Conservation (phyloP, 1,140 invertebrate species). For the Drosophila murphyi region DNA sequence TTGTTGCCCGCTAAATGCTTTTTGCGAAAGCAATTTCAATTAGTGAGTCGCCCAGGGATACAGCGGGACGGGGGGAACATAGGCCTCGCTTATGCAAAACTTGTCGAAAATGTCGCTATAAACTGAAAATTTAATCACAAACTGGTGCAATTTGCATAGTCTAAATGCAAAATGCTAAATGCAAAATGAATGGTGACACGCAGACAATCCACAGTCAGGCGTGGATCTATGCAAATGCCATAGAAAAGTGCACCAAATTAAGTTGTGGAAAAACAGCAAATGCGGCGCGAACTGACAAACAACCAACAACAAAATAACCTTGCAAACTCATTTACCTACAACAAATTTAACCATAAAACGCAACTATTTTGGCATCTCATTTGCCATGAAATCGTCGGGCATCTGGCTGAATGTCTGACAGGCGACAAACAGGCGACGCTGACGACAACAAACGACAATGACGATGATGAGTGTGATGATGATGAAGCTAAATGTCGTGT, state of each 20-base stretch:
- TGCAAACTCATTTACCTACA: conserved; percentile 75
- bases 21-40: conserved; percentile 80
- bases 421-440: conserved; percentile 63
- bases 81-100: conserved; percentile 39
- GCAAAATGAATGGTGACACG: conserved; percentile 16
- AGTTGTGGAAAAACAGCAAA: conserved; percentile 57
- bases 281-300: conserved; percentile 27
- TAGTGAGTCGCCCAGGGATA: conserved; percentile 46
- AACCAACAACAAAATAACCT: conserved; percentile 39
- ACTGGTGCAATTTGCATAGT: conserved; percentile 42
- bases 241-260: conserved; percentile 66
- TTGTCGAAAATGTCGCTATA: conserved; percentile 63
- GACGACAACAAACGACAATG: conserved; percentile 21
- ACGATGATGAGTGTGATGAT: conserved; percentile 6
- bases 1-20: conserved; percentile 60
- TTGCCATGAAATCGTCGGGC: conserved; percentile 55
- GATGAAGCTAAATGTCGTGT: conserved; percentile 19
- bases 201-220: conserved; percentile 4
- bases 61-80: no score
- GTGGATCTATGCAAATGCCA: conserved; percentile 54
- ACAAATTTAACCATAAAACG: conserved; percentile 73
- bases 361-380: conserved; percentile 79
- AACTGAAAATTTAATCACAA: conserved; percentile 74
- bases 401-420: conserved; percentile 49
- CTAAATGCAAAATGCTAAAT: conserved; percentile 48